Conservation (phyloP, 2,888 invertebrate genomes). For the Polyommatus icarus region DNA sequence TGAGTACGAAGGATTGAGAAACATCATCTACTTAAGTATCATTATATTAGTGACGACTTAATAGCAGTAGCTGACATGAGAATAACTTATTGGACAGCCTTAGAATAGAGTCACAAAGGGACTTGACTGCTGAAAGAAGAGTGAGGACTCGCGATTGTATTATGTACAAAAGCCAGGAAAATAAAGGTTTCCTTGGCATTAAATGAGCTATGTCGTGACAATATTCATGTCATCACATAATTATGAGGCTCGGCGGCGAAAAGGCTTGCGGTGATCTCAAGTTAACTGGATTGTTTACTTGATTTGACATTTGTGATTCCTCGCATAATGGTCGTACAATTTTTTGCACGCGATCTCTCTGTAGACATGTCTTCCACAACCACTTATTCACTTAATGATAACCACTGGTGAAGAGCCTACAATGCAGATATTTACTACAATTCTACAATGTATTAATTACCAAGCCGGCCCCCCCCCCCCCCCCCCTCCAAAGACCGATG, state of each 20-base stretch:
- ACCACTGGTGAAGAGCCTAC: background rate
- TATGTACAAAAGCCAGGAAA: slow-evolving; percentile 20
- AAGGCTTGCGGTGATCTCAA: slow-evolving; percentile 27
- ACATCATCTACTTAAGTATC: background rate
- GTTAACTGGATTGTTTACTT: slow-evolving; percentile 26
- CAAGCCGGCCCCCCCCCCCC: too few species aligned
- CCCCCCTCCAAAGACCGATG: too few species aligned
- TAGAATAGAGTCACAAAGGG: background rate
- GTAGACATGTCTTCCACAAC: background rate
- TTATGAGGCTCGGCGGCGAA: slow-evolving; percentile 24
- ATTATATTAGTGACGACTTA: background rate
- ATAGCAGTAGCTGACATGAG: background rate
- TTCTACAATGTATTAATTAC: too few species aligned
- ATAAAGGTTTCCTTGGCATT: slow-evolving; percentile 26
- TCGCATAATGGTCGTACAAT: slow-evolving; percentile 30
- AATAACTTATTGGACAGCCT: slow-evolving; percentile 5
- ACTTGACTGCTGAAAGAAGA: slow-evolving; percentile 18
- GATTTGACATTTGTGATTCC: slow-evolving; percentile 28
- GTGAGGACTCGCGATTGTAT: background rate
- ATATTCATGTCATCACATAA: slow-evolving; percentile 29
- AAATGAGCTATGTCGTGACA: slow-evolving; percentile 23
- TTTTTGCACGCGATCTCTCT: slow-evolving; percentile 20
- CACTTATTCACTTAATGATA: background rate
- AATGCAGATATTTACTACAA: too few species aligned
- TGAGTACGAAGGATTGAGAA: background rate